Base-by-base conservation (phyloP, 1,140 invertebrate species). In the Acromyrmex charruanus region DNA sequence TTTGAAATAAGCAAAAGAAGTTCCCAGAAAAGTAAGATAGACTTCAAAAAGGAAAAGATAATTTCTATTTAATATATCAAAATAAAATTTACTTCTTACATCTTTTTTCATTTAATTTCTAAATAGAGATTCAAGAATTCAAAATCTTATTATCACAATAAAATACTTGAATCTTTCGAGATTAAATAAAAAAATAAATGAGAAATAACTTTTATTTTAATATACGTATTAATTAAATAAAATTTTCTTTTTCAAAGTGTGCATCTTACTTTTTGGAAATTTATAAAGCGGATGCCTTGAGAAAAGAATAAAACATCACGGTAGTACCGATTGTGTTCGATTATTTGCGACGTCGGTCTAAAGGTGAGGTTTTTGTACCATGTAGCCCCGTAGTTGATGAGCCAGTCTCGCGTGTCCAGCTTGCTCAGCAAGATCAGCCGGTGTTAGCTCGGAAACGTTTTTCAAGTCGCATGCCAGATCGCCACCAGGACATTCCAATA, bases 401-500 rank as follows among this genome's bases (percentile, higher is more conserved):
- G 98, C 97, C 9, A 98, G 95, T 92, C 96, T 96, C 65, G 95
- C 94, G 93, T 98, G 97, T 10, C 96, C 97, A 80, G 97, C 96
- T 88, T 97, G 96, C 77, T 98, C 97, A 2, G 98, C 98, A 9
- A 98, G 95, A 92, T 98, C 98, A 0, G 97, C 96, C 0, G 98
- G 98, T 1, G 97, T 97, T 75, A 97, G 94, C 28, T 98, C 98
- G n/a, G 96, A 96, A n/a, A 96, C 95, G 92, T 98, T 99, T 63
- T 96, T 96, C 9, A 98, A 95, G n/a, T 97, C 97, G 88, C 97
- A 97, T 0, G 98, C 98, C 0, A 97, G 95, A 80, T 97, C 97
- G 7, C 98, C 97, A 0, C 98, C 98, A 0, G 98, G 98, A 93
- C 97, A 98, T 88, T 99, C 98, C 86, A 99, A 94, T 39, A 99